Base-by-base conservation (phyloP, 2,113 vertebrate species). In the Collichthys lucidus region DNA sequence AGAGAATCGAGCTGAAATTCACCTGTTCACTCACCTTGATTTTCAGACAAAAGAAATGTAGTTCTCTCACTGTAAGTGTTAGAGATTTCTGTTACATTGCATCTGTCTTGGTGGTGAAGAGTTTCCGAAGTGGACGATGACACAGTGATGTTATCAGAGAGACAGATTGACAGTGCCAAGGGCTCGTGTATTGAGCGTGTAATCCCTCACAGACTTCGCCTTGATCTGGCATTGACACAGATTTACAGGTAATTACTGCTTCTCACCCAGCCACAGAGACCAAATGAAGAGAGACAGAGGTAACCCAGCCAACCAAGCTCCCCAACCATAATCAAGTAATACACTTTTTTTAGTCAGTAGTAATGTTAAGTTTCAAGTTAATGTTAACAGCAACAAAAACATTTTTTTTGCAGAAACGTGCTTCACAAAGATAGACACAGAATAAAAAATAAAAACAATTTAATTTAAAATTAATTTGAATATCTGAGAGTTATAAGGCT, bases 151-250 rank as follows among this genome's bases (percentile, higher is more conserved):
- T 73, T 88, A 89, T 85, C 77, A 29, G 46, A 77, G 53, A 16
- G 77, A 65, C 82, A 64, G 61, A 20, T 26, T 77, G 76, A 85
- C 70, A 55, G 57, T 11, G 70, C 44, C 69, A 60, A 65, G 35
- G 52, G 57, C 66, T 53, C 26, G 49, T n/a, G 64, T 91, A 89
- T 90, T 80, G 88, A 90, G 72, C 62, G 19, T 22, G 57, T 91
- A 92, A 93, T 94, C 89, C 87, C 77, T 63, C 42, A 83, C 88
- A 82, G 79, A 90, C 83, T 84, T 83, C 88, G 88, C 86, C 65
- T 89, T 92, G 86, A 91, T 92, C 87, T 89, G 84, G 55, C 66
- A 77, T 72, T 84, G 92, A 86, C 74, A 88, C 17, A 77, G 85
- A 86, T 90, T 93, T 86, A 67, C 42, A 87, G 61, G 66, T 88